A percentile compares a stretch with the other conserved stretches of the same genome.
These are phyloP conservation scores for Gnathonemus longibarbis DNA, from an alignment of 2,113 vertebrate species.

Conservation along the genomic window DNA sequence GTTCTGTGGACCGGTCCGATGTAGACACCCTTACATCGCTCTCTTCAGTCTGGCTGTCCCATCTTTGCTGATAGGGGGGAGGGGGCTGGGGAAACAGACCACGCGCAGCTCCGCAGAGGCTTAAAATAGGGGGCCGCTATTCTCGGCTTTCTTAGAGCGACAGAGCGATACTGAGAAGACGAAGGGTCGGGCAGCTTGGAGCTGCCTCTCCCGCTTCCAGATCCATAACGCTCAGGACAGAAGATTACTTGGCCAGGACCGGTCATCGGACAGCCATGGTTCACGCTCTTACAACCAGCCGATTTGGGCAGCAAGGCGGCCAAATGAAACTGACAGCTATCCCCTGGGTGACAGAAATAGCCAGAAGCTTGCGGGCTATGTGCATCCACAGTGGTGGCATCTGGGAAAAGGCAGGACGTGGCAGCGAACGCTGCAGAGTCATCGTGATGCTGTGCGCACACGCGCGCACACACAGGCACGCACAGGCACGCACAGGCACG, in stretches of 20 bases:
- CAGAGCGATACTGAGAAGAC: background rate
- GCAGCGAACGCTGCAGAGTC: background rate
- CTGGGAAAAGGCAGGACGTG: constrained; percentile 8
- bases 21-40: background rate
- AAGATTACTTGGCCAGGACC: background rate
- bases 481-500: background rate
- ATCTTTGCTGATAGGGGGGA: background rate
- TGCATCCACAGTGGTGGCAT: background rate
- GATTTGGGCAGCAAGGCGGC: background rate
- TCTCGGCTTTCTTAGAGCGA: constrained; percentile 9
- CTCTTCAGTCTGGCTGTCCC: background rate
- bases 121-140: constrained; percentile 7
- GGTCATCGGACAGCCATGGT: background rate
- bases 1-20: background rate
- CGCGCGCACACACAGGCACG: background rate
- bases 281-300: background rate
- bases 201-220: background rate
- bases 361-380: background rate
- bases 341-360: background rate
- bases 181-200: background rate
- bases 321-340: background rate
- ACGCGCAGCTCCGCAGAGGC: background rate
- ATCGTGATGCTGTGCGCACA: background rate
- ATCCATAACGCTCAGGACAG: background rate
- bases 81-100: background rate